Base-by-base conservation (phyloP, 2,888 invertebrate genomes). In the Camponotus fellah region DNA sequence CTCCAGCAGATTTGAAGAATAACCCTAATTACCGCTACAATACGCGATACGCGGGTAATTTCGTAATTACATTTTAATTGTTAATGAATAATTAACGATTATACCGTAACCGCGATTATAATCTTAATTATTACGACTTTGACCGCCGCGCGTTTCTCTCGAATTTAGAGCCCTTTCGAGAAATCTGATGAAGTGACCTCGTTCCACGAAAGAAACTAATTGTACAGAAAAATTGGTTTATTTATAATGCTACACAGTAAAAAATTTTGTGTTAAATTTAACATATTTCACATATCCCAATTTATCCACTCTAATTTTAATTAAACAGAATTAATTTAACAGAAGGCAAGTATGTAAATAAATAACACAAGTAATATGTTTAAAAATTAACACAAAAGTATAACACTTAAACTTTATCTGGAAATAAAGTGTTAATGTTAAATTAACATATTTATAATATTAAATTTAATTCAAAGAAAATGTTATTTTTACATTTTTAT, bases 11-110 rank as follows among this genome's bases (percentile, higher is more conserved):
- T 49, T 80, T 71, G 37, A 80, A 71, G 60, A 60, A 71, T 80
- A 71, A 21, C 14, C n/a, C 32, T 68, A 77, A 80, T 80, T 71
- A 40, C 3, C 46, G 34, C 21, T 14, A 40, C 26, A 17, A 40
- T 40, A 40, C 17, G 46, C 34, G 17, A 68, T 43, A 58, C 34
- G 58, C 66, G 34, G 34, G 58, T 60, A 37, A 46, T 80, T 46
- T 62, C n/a, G 60, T 71, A 62, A 80, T 71, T 80, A 60, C 46
- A 71, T 71, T 80, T 71, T 71, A 71, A 71, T 80, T 60, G 71
- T 71, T 62, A 62, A 49, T 37, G 60, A 80, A 71, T 60, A 80
- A 80, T 80, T 80, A 71, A 46, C 37, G 60, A 71, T 71, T 71
- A 80, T 60, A 71, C 46, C 58, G 71, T 71, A 71, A 65, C 60